These are phyloP conservation scores for Hoplostethus mediterraneus DNA, from an alignment of 2,797 vertebrate genomes.

Conservation along the genomic window DNA sequence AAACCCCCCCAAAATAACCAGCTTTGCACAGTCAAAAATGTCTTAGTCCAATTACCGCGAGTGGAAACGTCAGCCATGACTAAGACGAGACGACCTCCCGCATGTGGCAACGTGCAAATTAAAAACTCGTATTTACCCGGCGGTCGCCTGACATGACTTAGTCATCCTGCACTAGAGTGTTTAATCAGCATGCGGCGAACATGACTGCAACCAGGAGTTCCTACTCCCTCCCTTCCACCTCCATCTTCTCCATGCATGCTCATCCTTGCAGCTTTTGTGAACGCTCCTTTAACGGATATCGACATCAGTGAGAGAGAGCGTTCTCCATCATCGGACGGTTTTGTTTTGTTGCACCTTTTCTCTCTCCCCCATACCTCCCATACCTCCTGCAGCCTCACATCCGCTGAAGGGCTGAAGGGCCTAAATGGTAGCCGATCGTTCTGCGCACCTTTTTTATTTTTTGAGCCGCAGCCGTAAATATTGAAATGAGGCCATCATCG, in stretches of 20 bases:
- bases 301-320: slow-evolving; percentile 58
- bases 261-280: slow-evolving; percentile 62
- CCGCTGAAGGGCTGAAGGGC: slow-evolving; percentile 66
- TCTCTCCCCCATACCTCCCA: slow-evolving; percentile 26
- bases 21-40: slow-evolving; percentile 57
- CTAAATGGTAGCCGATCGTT: slow-evolving; percentile 78
- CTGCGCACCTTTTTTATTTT: slow-evolving; percentile 54
- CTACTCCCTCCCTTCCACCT: slow-evolving; percentile 25
- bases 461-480: slow-evolving; percentile 79
- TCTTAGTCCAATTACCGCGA: slow-evolving; percentile 65
- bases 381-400: slow-evolving; percentile 27
- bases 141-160: slow-evolving; percentile 74
- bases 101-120: slow-evolving; percentile 73
- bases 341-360: slow-evolving; percentile 11
- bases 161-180: slow-evolving; percentile 70
- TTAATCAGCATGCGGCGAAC: slow-evolving; percentile 76
- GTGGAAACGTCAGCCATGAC: slow-evolving; percentile 76
- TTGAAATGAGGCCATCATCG: slow-evolving; percentile 83
- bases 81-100: slow-evolving; percentile 69
- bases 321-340: slow-evolving; percentile 45
- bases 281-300: slow-evolving; percentile 71
- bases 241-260: slow-evolving; percentile 67
- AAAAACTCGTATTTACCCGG: slow-evolving; percentile 69
- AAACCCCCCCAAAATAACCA: slow-evolving; percentile 75
- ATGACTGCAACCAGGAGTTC: slow-evolving; percentile 69